Base-by-base conservation (phyloP, 1,140 invertebrate genomes). In the Drosophila trapezifrons region DNA sequence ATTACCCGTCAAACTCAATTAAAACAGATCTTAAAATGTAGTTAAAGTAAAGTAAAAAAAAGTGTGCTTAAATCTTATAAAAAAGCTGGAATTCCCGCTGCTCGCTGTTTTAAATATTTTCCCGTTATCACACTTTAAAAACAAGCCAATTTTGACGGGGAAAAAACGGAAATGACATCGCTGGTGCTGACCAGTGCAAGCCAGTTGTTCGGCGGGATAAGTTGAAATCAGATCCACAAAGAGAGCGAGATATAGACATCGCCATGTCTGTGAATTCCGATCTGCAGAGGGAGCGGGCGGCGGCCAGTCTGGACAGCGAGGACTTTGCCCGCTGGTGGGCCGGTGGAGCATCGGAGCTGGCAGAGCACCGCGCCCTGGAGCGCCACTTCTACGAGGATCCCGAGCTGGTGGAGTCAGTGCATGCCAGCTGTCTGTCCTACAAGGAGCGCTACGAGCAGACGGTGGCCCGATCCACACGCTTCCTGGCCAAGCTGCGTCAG, bases 381-480 rank as follows among this genome's bases (percentile, higher is more conserved):
- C 92, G 94, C 7, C 94, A 93, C 64, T 96, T 97, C 43, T 91
- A 96, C 2, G 94, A 93, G 27, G 96, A 96, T 93, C 95, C 95
- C 3, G 93, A 95, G 13, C 93, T 97, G 12, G 86, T 93, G 45
- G 95, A 97, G 74, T 90, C 93, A 40, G 92, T 96, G 8, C 96
- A 96, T 49, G 90, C 94, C 2, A 95, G 95, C 78, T 97, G 96
- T 90, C 93, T 96, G 72, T 97, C 96, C 80, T 96, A 98, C 85
- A 96, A 97, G 86, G 95, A 97, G 87, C 95, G 96, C 74, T 97
- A 98, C 92, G 96, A 97, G 86, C 93, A 96, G 80, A 94, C 95
- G 4, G 91, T 97, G 4, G 94, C 95, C 72, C 97, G 96, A 92
- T 94, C 96, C 46, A 96, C 95, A 78, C 92, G 93, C 13, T 91